These are phyloP conservation scores for Pseudorhiza aurosa DNA, from an alignment of 30 jellyfish, hydroid and myxozoan genomes.

Conservation along the genomic window DNA sequence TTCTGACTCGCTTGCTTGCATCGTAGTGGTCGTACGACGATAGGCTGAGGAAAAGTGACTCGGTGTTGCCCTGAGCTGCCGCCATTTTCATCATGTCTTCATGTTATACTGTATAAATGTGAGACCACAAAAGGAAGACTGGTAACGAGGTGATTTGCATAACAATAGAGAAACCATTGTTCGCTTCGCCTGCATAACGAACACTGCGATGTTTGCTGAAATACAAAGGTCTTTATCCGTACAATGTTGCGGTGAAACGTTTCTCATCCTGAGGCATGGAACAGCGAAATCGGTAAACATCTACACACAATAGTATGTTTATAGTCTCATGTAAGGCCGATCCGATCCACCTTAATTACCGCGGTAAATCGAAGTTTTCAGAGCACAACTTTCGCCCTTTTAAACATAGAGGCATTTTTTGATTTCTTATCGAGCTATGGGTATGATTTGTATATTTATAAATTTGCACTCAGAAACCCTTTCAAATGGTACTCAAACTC, in stretches of 20 bases:
- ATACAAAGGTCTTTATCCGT: background rate
- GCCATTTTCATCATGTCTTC: conserved; percentile 53
- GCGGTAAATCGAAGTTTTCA: too few species aligned
- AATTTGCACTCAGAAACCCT: too few species aligned
- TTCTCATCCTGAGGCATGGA: conserved; percentile 8
- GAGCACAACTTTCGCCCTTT: too few species aligned
- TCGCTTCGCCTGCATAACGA: background rate
- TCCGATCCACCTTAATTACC: background rate
- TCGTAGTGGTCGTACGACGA: conserved; percentile 42
- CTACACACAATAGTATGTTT: background rate
- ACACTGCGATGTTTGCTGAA: background rate
- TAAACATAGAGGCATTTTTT: too few species aligned
- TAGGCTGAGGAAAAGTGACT: conserved; percentile 65
- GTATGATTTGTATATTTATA: too few species aligned
- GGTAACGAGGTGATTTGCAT: conserved; percentile 74
- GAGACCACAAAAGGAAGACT: conserved; percentile 55
- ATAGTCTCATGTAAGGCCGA: background rate
- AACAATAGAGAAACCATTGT: conserved; percentile 18
- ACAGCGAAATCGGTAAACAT: background rate
- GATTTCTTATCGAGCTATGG: too few species aligned
- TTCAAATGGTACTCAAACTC: too few species aligned
- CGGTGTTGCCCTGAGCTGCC: conserved; percentile 75
- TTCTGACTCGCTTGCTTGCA: conserved; percentile 41
- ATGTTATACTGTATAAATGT: conserved; percentile 68
- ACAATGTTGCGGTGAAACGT: background rate